phyloP scores from a whole-genome alignment of 1,140 invertebrate species.

The Xylocopa sonorina region DNA sequence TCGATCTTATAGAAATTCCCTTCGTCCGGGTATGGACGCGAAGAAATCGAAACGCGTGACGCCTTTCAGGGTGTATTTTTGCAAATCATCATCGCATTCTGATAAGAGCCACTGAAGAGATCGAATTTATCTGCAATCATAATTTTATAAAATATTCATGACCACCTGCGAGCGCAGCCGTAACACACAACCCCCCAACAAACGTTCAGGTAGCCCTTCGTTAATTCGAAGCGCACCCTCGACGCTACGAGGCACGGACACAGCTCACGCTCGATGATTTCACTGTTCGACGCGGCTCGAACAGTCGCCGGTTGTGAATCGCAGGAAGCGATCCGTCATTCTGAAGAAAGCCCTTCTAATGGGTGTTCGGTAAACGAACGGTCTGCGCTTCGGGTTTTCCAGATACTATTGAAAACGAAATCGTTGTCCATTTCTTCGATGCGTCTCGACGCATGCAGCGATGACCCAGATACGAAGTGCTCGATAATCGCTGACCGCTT shows the following conservation, averaged over 20 bases:
- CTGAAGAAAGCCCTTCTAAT: slow-evolving; percentile 47
- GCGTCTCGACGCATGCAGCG: slow-evolving; percentile 45
- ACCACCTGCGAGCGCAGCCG: background rate
- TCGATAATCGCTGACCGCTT: slow-evolving; percentile 68
- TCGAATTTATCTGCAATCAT: no score
- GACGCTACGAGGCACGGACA: background rate
- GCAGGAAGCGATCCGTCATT: slow-evolving; percentile 56
- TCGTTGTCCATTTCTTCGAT: slow-evolving; percentile 44
- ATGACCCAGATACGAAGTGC: slow-evolving; percentile 72
- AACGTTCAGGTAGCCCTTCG: slow-evolving; percentile 15
- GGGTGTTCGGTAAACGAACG: background rate
- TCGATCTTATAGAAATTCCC: slow-evolving; percentile 16
- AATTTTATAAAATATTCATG: background rate
- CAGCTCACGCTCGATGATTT: slow-evolving; percentile 39
- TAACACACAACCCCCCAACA: background rate
- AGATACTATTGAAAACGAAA: slow-evolving; percentile 59
- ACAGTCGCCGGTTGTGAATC: slow-evolving; percentile 15
- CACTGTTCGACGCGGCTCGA: slow-evolving; percentile 22
- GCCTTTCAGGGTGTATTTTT: background rate
- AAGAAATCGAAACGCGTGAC: background rate
- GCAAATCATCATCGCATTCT: no score
- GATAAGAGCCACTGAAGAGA: no score
- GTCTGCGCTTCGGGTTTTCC: slow-evolving; percentile 32
- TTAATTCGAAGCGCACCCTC: slow-evolving; percentile 34
- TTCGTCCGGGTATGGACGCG: background rate